Base-by-base conservation (phyloP, 1,140 invertebrate species). In the Ceratoteleas bidentatus region DNA sequence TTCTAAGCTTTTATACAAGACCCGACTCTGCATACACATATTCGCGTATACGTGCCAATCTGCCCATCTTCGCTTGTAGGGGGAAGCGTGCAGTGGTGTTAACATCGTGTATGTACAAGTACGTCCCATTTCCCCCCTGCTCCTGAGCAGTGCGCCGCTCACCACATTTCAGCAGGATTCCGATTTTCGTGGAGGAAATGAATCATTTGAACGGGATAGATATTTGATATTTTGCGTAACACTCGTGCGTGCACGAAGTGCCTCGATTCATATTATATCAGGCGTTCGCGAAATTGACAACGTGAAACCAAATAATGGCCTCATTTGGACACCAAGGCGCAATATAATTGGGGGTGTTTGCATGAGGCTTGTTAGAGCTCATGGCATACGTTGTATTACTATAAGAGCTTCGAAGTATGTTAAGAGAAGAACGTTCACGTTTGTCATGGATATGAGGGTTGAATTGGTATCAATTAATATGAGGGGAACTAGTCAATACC, bases 1-100 rank as follows among this genome's bases (percentile, higher is more conserved):
- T 85, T 81, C 88, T 85, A 85, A 76, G 84, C 87, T 90, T 91
- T 90, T 91, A 91, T 90, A 91, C 85, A 81, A 49, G 56, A 78
- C 66, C 65, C 52, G 68, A 64, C 57, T 75, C 54, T 82, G 75
- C 80, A 70, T 85, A 85, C 72, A 77, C 54, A 68, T 79, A 75
- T 82, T 73, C 57, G 43, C 66, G 47, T 49, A 43, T 69, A 75
- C 68, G 66, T 78, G 78, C 70, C 65, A 78, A 76, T 79, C 70
- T 84, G 49, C 70, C 75, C 83, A 84, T 84, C 83, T 84, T 81
- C 68, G 54, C 57, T 7, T 47, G 64, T 68, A 50, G 75, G 66
- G 66, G 79, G 75, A 69, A 76, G 54, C 52, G 60, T 61, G 33
- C 45, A 56, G 9, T 52, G 45, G 81, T 78, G 74, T 70, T 78